Evolutionary conservation across 2,113 vertebrate genomes (phyloP), one percentile per base, ranked within the genome.

Genomic region (Thymallus thymallus): DNA sequence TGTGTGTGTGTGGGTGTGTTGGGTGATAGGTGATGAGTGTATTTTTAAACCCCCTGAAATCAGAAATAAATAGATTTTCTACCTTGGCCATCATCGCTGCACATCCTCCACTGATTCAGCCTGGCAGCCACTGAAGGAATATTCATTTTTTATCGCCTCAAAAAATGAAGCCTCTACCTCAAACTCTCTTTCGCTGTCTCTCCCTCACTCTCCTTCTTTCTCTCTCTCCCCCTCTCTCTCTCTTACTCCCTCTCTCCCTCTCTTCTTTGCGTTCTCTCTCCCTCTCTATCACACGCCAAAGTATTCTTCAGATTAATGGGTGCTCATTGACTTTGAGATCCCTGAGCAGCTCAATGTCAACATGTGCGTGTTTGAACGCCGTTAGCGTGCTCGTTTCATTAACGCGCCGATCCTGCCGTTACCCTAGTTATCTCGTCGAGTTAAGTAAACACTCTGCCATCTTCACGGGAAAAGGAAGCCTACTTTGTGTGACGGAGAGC

Each of bases 21-120:
- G 51, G 13, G 16, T 18, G 88, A 90, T 88, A 89, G 90, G 76
- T 85, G 71, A 91, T 82, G 76, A 65, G 75, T 81, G 78, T 88
- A 90, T 92, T 89, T 90, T 90, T 89, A 90, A 85, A 78, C 75
- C 80, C 79, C 73, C 79, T 85, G 80, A 87, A 90, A 87, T 88
- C 82, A 80, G 82, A 88, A 85, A 90, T 88, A 87, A 88, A 91
- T 88, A 77, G 83, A 87, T 89, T 87, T 69, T 78, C 83, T 85
- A 80, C 80, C 56, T 80, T 81, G 81, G 83, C 85, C 82, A 77
- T 88, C 85, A 84, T 77, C 74, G 67, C 83, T 84, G 82, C 87
- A 83, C 77, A 86, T 83, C 84, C 68, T 79, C 79, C 80, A 86
- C 86, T 89, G 88, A 90, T 90, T 88, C 85, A 76, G 82, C 75